Conservation (phyloP, 2,797 vertebrate species). For the Poecile montanus region DNA sequence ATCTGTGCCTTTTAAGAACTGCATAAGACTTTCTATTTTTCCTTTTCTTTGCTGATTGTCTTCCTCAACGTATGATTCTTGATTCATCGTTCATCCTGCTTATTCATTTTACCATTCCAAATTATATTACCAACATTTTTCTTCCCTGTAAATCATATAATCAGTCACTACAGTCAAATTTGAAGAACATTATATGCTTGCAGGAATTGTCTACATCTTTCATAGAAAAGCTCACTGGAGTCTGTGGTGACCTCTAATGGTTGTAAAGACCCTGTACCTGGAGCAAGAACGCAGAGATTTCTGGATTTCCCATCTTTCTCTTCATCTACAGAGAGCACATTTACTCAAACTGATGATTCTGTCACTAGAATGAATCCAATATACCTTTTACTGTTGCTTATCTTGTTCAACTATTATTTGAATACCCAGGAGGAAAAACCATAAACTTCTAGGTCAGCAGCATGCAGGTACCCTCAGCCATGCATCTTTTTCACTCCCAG, state of each 20-base stretch:
- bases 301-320: background rate
- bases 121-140: background rate
- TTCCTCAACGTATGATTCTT: background rate
- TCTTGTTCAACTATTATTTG: background rate
- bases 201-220: background rate
- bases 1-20: constrained; percentile 30
- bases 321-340: background rate
- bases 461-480: background rate
- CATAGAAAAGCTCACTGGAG: background rate
- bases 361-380: background rate
- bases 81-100: background rate
- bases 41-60: background rate
- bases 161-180: background rate
- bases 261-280: background rate
- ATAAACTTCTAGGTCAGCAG: background rate
- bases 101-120: background rate
- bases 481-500: background rate
- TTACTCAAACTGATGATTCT: background rate
- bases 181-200: background rate
- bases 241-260: background rate
- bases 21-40: background rate
- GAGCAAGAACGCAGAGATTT: background rate
- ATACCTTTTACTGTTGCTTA: background rate
- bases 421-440: background rate
- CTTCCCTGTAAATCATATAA: background rate